Base-by-base conservation (phyloP, 2,888 invertebrate genomes). In the Orthosia cruda region DNA sequence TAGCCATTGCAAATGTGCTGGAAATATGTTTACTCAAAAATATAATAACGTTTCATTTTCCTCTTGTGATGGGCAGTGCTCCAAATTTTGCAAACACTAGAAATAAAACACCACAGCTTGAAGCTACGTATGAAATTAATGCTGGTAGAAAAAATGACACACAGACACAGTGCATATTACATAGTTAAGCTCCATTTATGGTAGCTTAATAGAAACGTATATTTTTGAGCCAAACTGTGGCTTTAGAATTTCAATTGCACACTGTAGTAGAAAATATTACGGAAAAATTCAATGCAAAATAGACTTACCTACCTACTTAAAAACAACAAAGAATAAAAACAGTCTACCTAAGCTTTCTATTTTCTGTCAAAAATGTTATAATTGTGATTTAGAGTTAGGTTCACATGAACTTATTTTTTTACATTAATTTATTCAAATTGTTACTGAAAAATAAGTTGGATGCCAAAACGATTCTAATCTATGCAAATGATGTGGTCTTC, bases 71-170 rank as follows among this genome's bases (percentile, higher is more conserved):
- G 83, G 84, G 84, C 84, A 77, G 66, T 40, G 59, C 59, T 81
- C 81, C 84, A 85, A 85, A 81, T 76, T 74, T 76, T 70, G 65
- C n/a, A 26, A 68, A 68, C 71, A 52, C 50, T 71, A 64, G 61
- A 81, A 81, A 78, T 77, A 66, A 72, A 75, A 75, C 58, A 58
- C 64, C 52, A 50, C 61, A 59, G 57, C 74, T 78, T 73, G 52
- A 75, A 84, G 75, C 50, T 75, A 74, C 26, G 61, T 68, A 61
- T 63, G 74, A 49, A 68, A 79, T 77, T 77, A 84, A 80, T 83
- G 71, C 59, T 72, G 40, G 64, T 45, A 74, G 64, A 74, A 71
- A 81, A 26, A 81, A 74, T 65, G 67, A 62, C 55, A 45, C n/a
- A 74, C 45, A 52, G 50, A 45, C n/a, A 74, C 45, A 52, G 50